A percentile compares a stretch with the other conserved stretches of the same genome.
Conservation (phyloP, 2,888 invertebrate species). For the Trachelus troglodyta region DNA sequence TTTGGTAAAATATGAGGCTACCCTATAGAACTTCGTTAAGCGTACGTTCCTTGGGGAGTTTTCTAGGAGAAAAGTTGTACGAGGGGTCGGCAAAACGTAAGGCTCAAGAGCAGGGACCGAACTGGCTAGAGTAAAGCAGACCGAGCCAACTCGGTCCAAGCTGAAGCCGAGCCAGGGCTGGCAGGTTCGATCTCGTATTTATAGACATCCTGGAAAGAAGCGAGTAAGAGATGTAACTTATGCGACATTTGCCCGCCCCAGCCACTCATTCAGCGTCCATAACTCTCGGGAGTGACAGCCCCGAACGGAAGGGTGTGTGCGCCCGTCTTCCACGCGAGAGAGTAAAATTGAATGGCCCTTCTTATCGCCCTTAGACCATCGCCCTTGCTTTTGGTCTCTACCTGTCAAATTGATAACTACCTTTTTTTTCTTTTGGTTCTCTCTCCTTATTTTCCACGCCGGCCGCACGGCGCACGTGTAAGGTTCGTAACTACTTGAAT, state of each 20-base stretch:
- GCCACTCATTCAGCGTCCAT: conserved; percentile 64
- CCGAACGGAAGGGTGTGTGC: conserved; percentile 61
- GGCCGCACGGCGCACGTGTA: neutral
- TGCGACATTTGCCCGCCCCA: conserved; percentile 65
- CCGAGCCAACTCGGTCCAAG: neutral
- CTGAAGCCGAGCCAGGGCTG: conserved; percentile 3
- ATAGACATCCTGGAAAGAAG: conserved; percentile 62
- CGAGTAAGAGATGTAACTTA: conserved; percentile 61
- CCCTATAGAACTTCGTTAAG: neutral
- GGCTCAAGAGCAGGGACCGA: neutral
- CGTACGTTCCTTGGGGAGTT: neutral
- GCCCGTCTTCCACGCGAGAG: conserved; percentile 43
- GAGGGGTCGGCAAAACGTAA: neutral
- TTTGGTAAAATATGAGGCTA: neutral
- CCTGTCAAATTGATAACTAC: conserved; percentile 62
- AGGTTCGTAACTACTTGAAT: neutral
- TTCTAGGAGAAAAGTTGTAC: neutral
- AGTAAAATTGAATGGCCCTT: conserved; percentile 56
- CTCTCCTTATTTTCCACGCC: neutral
- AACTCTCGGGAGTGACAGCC: conserved; percentile 63
- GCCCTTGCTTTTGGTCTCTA: conserved; percentile 27
- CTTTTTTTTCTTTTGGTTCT: neutral
- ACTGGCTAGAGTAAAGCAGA: neutral
- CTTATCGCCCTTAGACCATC: conserved; percentile 30
- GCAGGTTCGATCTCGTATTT: conserved; percentile 44